Percentiles rank a stretch among this genome's conserved stretches.
These are phyloP conservation scores for Scolopax bukidnonensis DNA, from an alignment of 2,797 vertebrate genomes.

Conservation along the genomic window DNA sequence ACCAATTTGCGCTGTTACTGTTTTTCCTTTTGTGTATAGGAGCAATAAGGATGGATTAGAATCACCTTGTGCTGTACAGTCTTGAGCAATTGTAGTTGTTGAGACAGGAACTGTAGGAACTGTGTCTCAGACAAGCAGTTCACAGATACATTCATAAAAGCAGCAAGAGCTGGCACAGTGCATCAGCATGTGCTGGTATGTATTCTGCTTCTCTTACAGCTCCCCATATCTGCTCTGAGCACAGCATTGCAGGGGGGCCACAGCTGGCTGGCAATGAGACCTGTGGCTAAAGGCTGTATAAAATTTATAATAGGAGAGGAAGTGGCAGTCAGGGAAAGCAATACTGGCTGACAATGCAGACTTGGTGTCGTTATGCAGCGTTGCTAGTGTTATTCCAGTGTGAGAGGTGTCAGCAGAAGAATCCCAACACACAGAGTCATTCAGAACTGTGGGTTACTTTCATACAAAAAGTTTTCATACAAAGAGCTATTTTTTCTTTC, in stretches of 20 bases:
- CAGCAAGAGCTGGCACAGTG: neutral
- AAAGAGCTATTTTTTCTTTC: neutral
- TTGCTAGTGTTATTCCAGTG: neutral
- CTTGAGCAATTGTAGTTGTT: neutral
- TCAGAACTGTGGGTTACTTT: neutral
- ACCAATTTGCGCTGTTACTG: neutral
- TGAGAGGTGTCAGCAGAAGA: neutral
- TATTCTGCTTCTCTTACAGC: neutral
- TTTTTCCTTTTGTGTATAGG: neutral
- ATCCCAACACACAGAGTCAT: neutral
- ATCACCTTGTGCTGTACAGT: neutral
- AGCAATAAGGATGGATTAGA: neutral
- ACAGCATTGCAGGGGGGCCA: neutral
- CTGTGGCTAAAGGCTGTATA: neutral
- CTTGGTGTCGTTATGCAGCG: neutral
- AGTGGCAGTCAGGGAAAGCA: neutral
- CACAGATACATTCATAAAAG: fast-evolving
- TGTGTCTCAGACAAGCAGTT: neutral
- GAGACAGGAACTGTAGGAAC: neutral
- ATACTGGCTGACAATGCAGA: neutral
- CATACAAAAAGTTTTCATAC: neutral
- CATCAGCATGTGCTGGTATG: fast-evolving
- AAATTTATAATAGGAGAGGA: neutral
- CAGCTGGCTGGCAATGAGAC: neutral
- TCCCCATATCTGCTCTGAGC: neutral